Base-by-base conservation (phyloP, 1,140 invertebrate genomes). In the Aphaenogaster ashmeadi region DNA sequence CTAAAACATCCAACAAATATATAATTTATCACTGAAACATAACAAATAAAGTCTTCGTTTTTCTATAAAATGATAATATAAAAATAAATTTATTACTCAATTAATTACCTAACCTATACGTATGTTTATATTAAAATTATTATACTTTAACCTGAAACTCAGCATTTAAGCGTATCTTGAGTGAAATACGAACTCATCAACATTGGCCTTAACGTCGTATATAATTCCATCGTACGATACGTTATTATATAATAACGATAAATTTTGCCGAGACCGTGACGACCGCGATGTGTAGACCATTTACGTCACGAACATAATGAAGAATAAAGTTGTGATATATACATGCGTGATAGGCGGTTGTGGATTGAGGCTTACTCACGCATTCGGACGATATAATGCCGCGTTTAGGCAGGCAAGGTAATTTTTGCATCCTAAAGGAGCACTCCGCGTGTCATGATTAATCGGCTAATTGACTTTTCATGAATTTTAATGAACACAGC, bases 401-500 rank as follows among this genome's bases (percentile, higher is more conserved):
- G 92, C 83, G 83, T 89, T 74, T 89, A 56, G 9, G 54, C 41
- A 71, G 56, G 67, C 67, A 86, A 86, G 87, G 87, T 62, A 89
- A 90, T 89, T 64, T 64, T 79, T 78, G 85, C 78, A 50, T 74
- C 69, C 62, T 89, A 58, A 87, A 88, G 77, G 88, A 92, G 92
- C 91, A 92, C 91, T 92, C 92, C 90, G 88, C 88, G 81, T 89
- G 90, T 91, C 92, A 92, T 90, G 89, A 89, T 93, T 94, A 93
- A 94, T 93, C 92, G 92, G 91, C 93, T 81, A 81, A 81, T 81
- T 81, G 78, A 93, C 92, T 92, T 91, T 90, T 91, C 86, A 93
- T 93, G 91, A 94, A 93, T 94, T 93, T 94, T 92, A 93, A 94
- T 93, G 89, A 92, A 91, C 91, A 69, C 77, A 71, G 81, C 62